phyloP scores from a whole-genome alignment of 2,797 vertebrate genomes.

The Rhadinocentrus ornatus region DNA sequence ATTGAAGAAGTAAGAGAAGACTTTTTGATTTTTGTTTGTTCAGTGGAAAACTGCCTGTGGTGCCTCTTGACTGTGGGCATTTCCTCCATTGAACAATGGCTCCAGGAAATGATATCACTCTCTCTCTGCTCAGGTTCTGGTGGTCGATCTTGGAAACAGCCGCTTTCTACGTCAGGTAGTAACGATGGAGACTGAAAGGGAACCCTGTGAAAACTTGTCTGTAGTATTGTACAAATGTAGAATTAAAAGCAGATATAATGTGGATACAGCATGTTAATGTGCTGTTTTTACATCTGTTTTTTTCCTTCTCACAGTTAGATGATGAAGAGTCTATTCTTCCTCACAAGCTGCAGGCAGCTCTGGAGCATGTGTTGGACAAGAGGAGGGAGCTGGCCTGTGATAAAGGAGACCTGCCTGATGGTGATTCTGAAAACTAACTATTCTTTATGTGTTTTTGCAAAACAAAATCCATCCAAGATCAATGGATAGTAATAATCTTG shows the following conservation, averaged over 20 bases:
- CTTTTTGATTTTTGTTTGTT: conserved; percentile 5
- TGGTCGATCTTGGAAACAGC: conserved; percentile 95
- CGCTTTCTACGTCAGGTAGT: conserved; percentile 95
- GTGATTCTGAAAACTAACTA: conserved; percentile 69
- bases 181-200: conserved; percentile 4
- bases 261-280: not conserved
- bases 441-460: not conserved
- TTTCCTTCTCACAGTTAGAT: conserved; percentile 86
- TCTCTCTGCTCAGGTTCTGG: conserved; percentile 87
- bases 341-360: conserved; percentile 94
- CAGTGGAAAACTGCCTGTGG: not conserved
- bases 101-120: conserved; percentile 74
- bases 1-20: conserved; percentile 90
- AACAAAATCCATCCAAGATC: not conserved
- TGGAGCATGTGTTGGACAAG: conserved; percentile 95
- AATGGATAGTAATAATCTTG: not conserved
- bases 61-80: conserved; percentile 35
- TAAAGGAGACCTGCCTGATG: conserved; percentile 83
- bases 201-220: not conserved
- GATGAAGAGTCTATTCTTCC: conserved; percentile 98
- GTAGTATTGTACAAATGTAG: not conserved
- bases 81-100: conserved; percentile 67
- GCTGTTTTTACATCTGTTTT: conserved; percentile 26
- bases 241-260: conserved; percentile 26
- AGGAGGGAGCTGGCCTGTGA: conserved; percentile 91